phyloP scores from a whole-genome alignment of 2,888 invertebrate species.

The Nasonia oneida region DNA sequence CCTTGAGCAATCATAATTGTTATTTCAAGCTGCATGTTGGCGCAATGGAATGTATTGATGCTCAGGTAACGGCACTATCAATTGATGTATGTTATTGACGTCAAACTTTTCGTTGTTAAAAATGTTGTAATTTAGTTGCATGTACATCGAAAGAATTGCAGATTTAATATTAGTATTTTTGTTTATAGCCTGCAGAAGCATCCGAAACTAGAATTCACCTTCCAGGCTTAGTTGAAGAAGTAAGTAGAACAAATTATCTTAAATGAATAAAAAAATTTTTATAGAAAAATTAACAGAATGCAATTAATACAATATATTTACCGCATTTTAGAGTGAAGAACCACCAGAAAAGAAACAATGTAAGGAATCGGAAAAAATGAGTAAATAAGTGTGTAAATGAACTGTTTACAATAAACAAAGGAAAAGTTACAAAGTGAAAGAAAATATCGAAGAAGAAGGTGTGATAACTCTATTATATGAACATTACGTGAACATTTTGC shows the following conservation, averaged over 20 bases:
- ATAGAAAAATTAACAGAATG: background rate
- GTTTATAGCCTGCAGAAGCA: conserved; percentile 87
- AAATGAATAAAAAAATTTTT: background rate
- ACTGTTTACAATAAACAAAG: conserved; percentile 61
- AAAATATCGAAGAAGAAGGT: conserved; percentile 63
- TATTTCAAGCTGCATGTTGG: conserved; percentile 82
- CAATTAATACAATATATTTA: background rate
- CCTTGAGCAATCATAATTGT: conserved; percentile 68
- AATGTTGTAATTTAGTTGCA: conserved; percentile 53
- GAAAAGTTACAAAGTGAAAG: conserved; percentile 53
- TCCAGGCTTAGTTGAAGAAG: conserved; percentile 84
- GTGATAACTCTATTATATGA: conserved; percentile 67
- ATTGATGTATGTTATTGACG: conserved; percentile 55
- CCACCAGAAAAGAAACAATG: conserved; percentile 77
- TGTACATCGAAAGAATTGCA: conserved; percentile 23
- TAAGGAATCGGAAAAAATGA: conserved; percentile 77
- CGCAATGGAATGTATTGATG: conserved; percentile 84
- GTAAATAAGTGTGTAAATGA: conserved; percentile 75
- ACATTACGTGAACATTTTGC: conserved; percentile 73
- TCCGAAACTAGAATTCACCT: conserved; percentile 89
- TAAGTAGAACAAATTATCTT: conserved; percentile 65
- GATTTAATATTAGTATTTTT: conserved; percentile 40
- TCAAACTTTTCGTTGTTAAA: conserved; percentile 61
- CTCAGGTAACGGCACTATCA: conserved; percentile 82
- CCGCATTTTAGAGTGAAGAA: conserved; percentile 74